Evolutionary conservation across 2,888 invertebrate species (phyloP), one percentile per base, ranked within the genome.

Genomic region (Drosophila aldrichi): DNA sequence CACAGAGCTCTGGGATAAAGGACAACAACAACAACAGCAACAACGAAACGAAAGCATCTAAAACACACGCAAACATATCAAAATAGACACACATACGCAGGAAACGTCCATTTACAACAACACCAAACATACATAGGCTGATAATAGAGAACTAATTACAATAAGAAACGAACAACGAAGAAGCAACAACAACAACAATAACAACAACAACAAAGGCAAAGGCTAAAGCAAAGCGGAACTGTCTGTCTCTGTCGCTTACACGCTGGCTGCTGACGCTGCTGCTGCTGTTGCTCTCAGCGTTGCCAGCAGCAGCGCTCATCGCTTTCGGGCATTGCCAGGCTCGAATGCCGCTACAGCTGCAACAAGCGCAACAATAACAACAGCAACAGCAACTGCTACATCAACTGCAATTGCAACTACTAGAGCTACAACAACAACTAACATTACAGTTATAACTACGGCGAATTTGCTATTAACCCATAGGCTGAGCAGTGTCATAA

Each of bases 31-130:
- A 34, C 44, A 43, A 8, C 1, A n/a, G 8, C 41, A 40, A 18
- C 18, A 41, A 2, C 41, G 18, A 18, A 67, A 72, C 57, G 44
- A 60, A 40, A 38, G 41, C 36, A n/a, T 29, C n/a, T 32, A 10
- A 43, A 9, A 62, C 40, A 60, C 44, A 64, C 41, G 51, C 62
- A 70, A 64, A 82, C 88, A 87, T 82, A 88, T 80, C 82, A 86
- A 68, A 63, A 70, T 51, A 68, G 55, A 69, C 38, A 46, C 57
- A 46, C 46, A 57, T 12, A 57, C 34, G 61, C 36, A 57, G 46
- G 36, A 68, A 74, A 88, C 88, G 88, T 84, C 88, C 84, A 84
- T 84, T 84, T 84, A 84, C 88, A 84, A 67, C 32, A 49, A 46
- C 41, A 48, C 22, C 22, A 20, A 18, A 63, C 41, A 51, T 38